These are phyloP conservation scores for Amphimallon solstitiale DNA, from an alignment of 2,888 invertebrate genomes.

Conservation along the genomic window DNA sequence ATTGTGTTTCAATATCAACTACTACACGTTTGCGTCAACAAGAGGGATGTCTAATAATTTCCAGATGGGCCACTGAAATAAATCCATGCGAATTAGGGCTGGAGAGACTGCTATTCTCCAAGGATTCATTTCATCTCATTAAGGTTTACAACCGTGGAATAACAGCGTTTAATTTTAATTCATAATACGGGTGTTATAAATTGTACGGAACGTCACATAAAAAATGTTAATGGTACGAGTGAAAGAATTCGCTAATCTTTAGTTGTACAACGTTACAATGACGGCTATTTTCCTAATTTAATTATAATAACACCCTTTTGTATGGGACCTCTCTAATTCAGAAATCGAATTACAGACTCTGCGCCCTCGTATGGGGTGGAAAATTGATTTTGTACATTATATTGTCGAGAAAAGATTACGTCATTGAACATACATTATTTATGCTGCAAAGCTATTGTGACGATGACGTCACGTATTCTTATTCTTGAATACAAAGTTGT, in stretches of 20 bases:
- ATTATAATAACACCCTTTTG: constrained; percentile 29
- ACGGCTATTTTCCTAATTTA: constrained; percentile 25
- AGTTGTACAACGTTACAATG: constrained; percentile 5
- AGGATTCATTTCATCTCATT: constrained; percentile 33
- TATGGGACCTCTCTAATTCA: constrained; percentile 20
- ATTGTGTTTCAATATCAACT: constrained; percentile 25
- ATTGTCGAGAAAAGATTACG: constrained; percentile 15
- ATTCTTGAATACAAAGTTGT: not conserved
- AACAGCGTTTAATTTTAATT: constrained; percentile 35
- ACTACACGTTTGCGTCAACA: constrained; percentile 30
- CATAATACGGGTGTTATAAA: constrained; percentile 25
- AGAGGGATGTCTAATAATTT: constrained; percentile 33
- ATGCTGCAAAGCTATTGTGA: not conserved
- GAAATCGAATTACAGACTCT: constrained; percentile 27
- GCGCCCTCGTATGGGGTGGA: constrained; percentile 14
- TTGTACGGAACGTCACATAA: constrained; percentile 13
- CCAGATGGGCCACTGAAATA: constrained; percentile 32
- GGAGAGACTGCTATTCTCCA: constrained; percentile 28
- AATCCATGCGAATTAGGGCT: constrained; percentile 24
- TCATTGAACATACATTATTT: constrained; percentile 31
- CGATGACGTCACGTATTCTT: constrained; percentile 17
- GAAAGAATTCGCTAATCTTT: constrained; percentile 2
- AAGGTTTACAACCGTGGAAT: constrained; percentile 14
- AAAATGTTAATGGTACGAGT: constrained; percentile 10
- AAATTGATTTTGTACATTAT: constrained; percentile 27